A percentile compares a stretch with the other conserved stretches of the same genome.
Conservation (phyloP, 2,797 vertebrate genomes). For the Podarcis lilfordi region DNA sequence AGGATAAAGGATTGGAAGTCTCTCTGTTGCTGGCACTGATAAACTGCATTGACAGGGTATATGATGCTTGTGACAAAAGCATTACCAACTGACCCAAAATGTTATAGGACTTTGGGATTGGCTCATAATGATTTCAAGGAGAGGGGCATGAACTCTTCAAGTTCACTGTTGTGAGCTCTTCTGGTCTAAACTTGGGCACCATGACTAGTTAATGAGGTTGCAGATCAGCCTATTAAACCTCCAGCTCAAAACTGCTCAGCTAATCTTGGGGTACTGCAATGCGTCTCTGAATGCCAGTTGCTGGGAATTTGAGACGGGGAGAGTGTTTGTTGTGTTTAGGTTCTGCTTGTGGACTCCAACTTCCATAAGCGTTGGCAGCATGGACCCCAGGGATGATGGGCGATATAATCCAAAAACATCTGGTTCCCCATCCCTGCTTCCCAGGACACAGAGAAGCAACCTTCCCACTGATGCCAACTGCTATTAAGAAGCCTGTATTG, state of each 20-base stretch:
- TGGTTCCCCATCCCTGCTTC: background rate
- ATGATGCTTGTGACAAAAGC: background rate
- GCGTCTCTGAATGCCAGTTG: no score
- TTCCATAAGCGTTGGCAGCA: no score
- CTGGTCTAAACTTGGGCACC: background rate
- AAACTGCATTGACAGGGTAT: background rate
- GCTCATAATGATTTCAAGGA: background rate
- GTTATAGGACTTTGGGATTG: background rate
- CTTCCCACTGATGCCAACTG: background rate
- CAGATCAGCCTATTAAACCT: background rate
- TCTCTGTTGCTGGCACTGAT: background rate
- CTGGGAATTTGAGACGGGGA: no score
- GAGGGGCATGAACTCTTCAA: background rate
- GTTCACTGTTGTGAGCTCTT: background rate
- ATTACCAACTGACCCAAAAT: background rate
- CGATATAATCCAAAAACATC: no score
- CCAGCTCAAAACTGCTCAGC: background rate
- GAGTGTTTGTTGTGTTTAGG: no score
- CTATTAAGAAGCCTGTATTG: slow-evolving; percentile 22
- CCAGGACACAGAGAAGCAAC: background rate
- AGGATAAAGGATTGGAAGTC: background rate
- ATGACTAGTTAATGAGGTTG: background rate
- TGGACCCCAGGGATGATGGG: no score
- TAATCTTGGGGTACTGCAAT: background rate
- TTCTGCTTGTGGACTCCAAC: no score